Conservation (phyloP, 1,140 invertebrate genomes). For the Solenopsis invicta region DNA sequence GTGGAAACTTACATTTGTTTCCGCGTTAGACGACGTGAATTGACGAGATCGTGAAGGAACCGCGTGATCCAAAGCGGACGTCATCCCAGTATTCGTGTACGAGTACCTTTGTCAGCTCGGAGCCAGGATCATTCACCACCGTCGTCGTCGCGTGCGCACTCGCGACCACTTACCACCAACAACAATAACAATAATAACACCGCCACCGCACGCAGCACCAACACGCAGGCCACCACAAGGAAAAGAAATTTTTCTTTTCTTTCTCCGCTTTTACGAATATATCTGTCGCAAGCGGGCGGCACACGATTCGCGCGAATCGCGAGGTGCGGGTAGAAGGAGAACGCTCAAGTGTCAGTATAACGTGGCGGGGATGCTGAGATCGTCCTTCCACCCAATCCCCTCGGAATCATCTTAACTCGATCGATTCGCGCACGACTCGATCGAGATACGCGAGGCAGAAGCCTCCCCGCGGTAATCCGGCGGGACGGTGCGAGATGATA, state of each 20-base stretch:
- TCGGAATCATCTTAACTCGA: conserved; percentile 67
- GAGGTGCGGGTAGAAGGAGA: not conserved
- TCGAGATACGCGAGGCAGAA: conserved; percentile 32
- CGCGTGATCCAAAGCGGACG: conserved; percentile 79
- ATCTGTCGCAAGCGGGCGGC: conserved; percentile 20
- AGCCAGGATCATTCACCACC: conserved; percentile 78
- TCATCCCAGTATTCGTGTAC: conserved; percentile 78
- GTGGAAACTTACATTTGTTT: conserved; percentile 78
- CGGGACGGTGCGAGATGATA: not conserved
- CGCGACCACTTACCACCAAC: conserved; percentile 72
- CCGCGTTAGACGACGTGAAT: conserved; percentile 77
- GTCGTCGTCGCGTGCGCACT: conserved; percentile 70
- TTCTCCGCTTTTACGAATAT: not conserved
- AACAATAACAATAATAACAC: conserved; percentile 50
- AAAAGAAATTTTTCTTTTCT: not conserved
- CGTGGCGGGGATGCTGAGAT: conserved; percentile 69
- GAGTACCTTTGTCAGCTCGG: conserved; percentile 72
- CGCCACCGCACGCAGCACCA: conserved; percentile 44
- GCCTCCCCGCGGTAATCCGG: conserved; percentile 21
- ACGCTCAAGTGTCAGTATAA: conserved; percentile 70
- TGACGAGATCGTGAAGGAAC: conserved; percentile 77
- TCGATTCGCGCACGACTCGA: conserved; percentile 28
- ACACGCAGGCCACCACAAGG: not conserved
- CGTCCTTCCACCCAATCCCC: conserved; percentile 48
- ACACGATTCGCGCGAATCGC: conserved; percentile 33